Percentiles rank a stretch among this genome's conserved stretches.
Conservation (phyloP, 2,888 invertebrate genomes). For the Ernsta delagoae region DNA sequence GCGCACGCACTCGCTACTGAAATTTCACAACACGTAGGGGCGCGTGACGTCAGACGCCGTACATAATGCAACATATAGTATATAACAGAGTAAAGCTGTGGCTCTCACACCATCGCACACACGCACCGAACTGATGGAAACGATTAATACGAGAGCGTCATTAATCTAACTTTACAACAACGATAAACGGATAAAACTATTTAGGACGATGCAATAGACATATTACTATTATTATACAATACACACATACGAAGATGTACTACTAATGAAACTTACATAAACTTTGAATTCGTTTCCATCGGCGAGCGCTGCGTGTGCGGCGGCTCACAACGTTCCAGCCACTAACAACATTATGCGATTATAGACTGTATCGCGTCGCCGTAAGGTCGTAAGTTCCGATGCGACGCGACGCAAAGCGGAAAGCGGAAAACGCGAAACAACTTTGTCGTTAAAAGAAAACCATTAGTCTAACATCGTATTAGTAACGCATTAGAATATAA, state of each 20-base stretch:
- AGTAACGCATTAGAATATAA: conserved; percentile 24
- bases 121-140: not conserved
- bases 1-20: not conserved
- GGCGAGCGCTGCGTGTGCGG: not conserved
- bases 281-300: conserved; percentile 25
- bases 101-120: conserved; percentile 10
- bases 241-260: conserved; percentile 1
- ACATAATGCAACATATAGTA: conserved; percentile 25
- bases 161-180: conserved; percentile 17
- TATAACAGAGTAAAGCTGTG: conserved; percentile 22
- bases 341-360: conserved; percentile 26
- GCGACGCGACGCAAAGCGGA: conserved; percentile 19
- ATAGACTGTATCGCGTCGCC: conserved; percentile 12
- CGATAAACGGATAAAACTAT: conserved; percentile 18
- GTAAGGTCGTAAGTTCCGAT: conserved; percentile 6
- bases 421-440: conserved; percentile 31
- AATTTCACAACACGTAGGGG: not conserved
- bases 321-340: conserved; percentile 19
- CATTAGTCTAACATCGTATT: conserved; percentile 27
- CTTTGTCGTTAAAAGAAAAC: conserved; percentile 23
- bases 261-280: conserved; percentile 26
- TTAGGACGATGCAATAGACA: conserved; percentile 14
- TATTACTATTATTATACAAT: too few species aligned
- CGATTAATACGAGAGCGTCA: conserved; percentile 14
- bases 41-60: conserved; percentile 14